phyloP scores from a whole-genome alignment of 2,113 vertebrate species.

The Xenopus borealis region DNA sequence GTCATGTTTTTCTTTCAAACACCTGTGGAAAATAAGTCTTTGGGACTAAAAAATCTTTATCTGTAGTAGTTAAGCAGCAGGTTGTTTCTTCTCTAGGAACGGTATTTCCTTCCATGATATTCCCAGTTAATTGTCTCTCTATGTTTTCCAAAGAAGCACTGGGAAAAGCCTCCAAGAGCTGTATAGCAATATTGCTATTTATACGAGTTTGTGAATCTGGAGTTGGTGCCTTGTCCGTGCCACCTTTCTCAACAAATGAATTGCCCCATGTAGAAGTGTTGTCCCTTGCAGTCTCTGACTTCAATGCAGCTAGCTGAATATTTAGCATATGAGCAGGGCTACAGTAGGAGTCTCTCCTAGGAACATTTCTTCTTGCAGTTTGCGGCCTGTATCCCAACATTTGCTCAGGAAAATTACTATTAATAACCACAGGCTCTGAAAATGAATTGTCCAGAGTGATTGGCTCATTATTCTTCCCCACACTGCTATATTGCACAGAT shows the following conservation, averaged over 20 bases:
- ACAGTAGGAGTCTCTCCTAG: slow-evolving; percentile 11
- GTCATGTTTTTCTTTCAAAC: not conserved
- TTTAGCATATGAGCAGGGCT: fast-evolving
- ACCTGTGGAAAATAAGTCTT: slow-evolving; percentile 57
- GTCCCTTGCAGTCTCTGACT: not conserved
- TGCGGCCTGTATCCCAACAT: slow-evolving; percentile 65
- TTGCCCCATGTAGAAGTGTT: not conserved
- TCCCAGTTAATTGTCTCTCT: not conserved
- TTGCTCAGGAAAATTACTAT: slow-evolving; percentile 13
- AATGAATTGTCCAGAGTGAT: fast-evolving
- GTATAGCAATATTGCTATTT: too few relatives aligned
- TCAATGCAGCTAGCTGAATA: not conserved
- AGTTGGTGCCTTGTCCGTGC: not conserved
- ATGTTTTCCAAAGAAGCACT: not conserved
- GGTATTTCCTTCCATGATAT: slow-evolving; percentile 54
- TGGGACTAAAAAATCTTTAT: slow-evolving; percentile 4
- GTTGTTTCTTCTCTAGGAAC: slow-evolving; percentile 60
- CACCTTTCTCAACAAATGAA: slow-evolving; percentile 30
- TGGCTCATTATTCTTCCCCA: fast-evolving
- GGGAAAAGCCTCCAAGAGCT: not conserved
- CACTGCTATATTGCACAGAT: not conserved
- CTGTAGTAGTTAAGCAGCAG: slow-evolving; percentile 52
- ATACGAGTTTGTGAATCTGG: not conserved
- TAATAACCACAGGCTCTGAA: fast-evolving
- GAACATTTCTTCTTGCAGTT: fast-evolving